Evolutionary conservation across 2,113 vertebrate genomes (phyloP), one percentile per base, ranked within the genome.

Genomic region (Synodontis membranacea): DNA sequence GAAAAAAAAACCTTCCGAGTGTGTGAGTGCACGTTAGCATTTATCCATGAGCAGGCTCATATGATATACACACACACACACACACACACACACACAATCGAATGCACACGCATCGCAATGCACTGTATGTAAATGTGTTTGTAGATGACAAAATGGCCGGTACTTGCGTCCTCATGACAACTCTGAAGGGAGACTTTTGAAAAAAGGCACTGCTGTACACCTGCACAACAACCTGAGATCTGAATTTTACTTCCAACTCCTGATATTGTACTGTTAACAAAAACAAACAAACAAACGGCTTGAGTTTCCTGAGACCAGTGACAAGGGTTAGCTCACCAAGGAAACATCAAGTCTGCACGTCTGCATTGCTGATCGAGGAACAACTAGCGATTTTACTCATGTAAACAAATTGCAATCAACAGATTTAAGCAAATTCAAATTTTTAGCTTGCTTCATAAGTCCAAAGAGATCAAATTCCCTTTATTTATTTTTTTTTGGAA

Each of bases 21-120:
- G 56, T 46, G 66, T 46, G 76, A 68, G 52, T 72, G 86, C 31
- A 50, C 28, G 64, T 39, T 72, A 84, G 83, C 31, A 52, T 85
- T 88, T 79, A 78, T 87, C 81, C 80, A 91, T 89, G 89, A 90
- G 89, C 79, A 72, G 80, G 84, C 87, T 86, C 86, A 89, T 74
- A 88, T 25, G 64, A 86, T 31, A 68, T 60, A 54, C 19, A 54
- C 76, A 79, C n/a, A 46, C 72, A 68, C 74, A 79, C n/a, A 46
- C 72, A 68, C 74, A 54, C 19, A 54, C 76, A 79, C n/a, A 46
- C 72, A 68, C 74, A n/a, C 80, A 58, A 82, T 76, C 21, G 5
- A 82, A 89, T 66, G 75, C 79, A 79, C 83, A 75, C 1, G 80
- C 64, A 83, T 83, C 60, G 68, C 79, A 68, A 85, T 88, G 83